phyloP scores from a whole-genome alignment of 2,888 invertebrate genomes.

The Heliconius sara region DNA sequence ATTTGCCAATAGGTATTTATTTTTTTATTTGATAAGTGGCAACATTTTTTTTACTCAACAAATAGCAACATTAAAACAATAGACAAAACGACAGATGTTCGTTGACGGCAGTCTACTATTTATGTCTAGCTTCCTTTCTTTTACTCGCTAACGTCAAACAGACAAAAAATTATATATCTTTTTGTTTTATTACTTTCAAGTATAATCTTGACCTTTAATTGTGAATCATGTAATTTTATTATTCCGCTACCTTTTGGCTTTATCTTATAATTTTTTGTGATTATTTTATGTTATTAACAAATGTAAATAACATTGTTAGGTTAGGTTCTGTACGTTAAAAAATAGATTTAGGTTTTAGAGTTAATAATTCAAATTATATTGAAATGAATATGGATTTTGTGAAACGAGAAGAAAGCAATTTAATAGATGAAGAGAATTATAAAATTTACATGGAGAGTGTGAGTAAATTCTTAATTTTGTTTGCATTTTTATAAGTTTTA shows the following conservation, averaged over 20 bases:
- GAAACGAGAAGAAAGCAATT: conserved; percentile 73
- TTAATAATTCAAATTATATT: conserved; percentile 29
- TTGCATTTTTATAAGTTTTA: conserved; percentile 22
- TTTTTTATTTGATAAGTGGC: not conserved
- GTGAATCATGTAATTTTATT: conserved; percentile 55
- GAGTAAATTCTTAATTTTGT: conserved; percentile 53
- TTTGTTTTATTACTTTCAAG: conserved; percentile 54
- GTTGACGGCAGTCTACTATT: conserved; percentile 66
- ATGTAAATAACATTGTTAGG: conserved; percentile 60
- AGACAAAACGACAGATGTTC: conserved; percentile 66
- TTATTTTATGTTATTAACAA: conserved; percentile 53
- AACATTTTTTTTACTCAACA: not conserved
- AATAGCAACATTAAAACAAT: conserved; percentile 6
- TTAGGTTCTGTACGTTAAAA: conserved; percentile 65
- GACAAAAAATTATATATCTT: conserved; percentile 54
- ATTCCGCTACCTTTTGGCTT: conserved; percentile 50
- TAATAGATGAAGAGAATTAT: conserved; percentile 72
- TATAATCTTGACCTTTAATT: conserved; percentile 53
- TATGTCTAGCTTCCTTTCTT: conserved; percentile 73
- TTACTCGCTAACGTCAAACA: conserved; percentile 61
- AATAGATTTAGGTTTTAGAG: conserved; percentile 36
- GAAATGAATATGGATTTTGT: conserved; percentile 72
- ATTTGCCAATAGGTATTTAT: not conserved
- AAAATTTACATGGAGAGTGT: conserved; percentile 75
- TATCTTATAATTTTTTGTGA: conserved; percentile 51